phyloP scores from a whole-genome alignment of 2,113 vertebrate species.

The Drymodes brunneopygia region DNA sequence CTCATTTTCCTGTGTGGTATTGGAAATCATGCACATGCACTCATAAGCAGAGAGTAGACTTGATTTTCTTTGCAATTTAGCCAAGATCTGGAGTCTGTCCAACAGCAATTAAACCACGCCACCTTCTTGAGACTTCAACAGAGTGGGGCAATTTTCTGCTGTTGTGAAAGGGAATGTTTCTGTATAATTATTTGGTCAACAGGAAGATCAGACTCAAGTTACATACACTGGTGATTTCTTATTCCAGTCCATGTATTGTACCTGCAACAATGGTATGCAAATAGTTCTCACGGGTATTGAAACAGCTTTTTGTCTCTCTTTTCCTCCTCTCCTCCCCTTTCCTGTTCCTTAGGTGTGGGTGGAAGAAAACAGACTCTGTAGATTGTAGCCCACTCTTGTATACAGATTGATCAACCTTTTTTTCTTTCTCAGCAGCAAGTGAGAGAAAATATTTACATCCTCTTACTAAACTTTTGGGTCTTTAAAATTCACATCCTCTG shows the following conservation, averaged over 20 bases:
- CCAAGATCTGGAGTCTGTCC: background rate
- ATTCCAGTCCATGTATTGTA: background rate
- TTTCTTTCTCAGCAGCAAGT: background rate
- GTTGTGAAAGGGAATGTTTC: background rate
- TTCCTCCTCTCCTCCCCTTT: background rate
- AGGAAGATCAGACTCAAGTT: background rate
- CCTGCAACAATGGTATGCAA: background rate
- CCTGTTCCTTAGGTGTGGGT: background rate
- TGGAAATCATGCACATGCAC: background rate
- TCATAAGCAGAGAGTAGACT: background rate
- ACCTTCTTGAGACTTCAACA: background rate
- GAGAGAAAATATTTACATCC: background rate
- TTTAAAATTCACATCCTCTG: background rate
- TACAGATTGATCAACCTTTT: background rate
- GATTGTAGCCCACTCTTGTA: background rate
- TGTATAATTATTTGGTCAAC: background rate
- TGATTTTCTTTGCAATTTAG: slow-evolving; percentile 9
- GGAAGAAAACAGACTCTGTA: background rate
- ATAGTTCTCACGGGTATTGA: background rate
- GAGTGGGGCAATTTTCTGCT: background rate
- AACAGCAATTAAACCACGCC: background rate
- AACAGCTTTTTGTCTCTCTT: background rate
- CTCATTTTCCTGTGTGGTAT: background rate
- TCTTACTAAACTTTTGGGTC: background rate
- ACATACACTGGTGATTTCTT: background rate